Evolutionary conservation across 2,113 vertebrate species (phyloP).

Genomic region (Spilogale gracilis): DNA sequence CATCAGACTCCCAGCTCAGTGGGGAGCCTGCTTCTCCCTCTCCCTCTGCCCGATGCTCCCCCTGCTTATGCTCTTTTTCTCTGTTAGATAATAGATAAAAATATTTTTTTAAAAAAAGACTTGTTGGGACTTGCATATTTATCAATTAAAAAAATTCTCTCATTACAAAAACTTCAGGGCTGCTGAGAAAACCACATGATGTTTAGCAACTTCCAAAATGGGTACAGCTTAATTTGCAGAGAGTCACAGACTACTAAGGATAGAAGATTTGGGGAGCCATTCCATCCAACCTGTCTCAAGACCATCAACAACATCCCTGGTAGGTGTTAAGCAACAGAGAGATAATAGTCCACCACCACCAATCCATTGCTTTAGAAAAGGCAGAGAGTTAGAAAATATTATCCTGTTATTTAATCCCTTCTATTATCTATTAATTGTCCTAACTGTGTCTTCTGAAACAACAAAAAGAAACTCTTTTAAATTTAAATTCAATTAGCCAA

Average conservation of each 20-base stretch:
- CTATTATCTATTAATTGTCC: background rate
- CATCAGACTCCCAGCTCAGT: background rate
- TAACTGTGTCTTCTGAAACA: background rate
- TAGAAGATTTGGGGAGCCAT: background rate
- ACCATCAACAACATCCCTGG: background rate
- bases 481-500: background rate
- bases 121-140: background rate
- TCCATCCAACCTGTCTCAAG: background rate
- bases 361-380: background rate
- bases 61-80: background rate
- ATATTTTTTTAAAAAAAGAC: background rate
- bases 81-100: background rate
- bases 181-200: background rate
- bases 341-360: background rate
- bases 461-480: background rate
- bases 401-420: background rate
- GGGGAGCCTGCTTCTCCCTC: background rate
- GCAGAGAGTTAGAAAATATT: background rate
- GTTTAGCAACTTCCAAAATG: constrained; percentile 2
- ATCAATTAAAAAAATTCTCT: background rate
- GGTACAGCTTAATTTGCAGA: background rate
- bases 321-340: background rate
- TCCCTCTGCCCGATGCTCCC: background rate
- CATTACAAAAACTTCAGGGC: background rate
- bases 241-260: background rate